Conservation (phyloP, 2,888 invertebrate species). For the Erynnis tages region DNA sequence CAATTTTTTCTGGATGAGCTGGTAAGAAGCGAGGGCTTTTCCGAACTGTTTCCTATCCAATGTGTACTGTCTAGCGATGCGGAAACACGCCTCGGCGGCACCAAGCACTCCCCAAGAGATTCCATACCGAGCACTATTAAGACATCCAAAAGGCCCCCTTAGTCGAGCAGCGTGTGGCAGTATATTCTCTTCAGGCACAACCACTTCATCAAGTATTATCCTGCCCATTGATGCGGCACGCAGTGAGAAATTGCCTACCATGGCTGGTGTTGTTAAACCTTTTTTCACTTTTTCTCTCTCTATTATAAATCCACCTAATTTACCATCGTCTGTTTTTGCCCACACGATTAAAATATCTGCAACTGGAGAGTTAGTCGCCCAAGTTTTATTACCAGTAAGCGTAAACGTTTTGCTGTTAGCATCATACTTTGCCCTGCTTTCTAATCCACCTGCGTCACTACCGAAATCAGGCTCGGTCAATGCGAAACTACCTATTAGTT, state of each 20-base stretch:
- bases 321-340: constrained; percentile 93
- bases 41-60: constrained; percentile 96
- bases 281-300: constrained; percentile 90
- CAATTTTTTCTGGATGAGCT: constrained; percentile 98
- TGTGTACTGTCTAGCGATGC: constrained; percentile 93
- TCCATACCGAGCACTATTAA: constrained; percentile 98
- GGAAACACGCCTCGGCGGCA: constrained; percentile 96
- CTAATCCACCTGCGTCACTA: constrained; percentile 93
- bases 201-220: constrained; percentile 97
- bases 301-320: constrained; percentile 95
- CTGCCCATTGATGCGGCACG: constrained; percentile 97
- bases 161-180: constrained; percentile 92
- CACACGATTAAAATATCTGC: constrained; percentile 96
- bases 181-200: constrained; percentile 94
- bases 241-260: constrained; percentile 97
- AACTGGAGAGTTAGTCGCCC: constrained; percentile 98
- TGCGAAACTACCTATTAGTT: constrained; percentile 95
- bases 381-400: constrained; percentile 96
- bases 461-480: constrained; percentile 99
- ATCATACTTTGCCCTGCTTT: constrained; percentile 93
- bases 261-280: constrained; percentile 93
- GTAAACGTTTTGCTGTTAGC: constrained; percentile 90
- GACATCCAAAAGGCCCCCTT: constrained; percentile 95
- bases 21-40: constrained; percentile 96
- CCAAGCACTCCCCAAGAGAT: constrained; percentile 99